Percentiles rank a stretch among this genome's conserved stretches.
phyloP scores from a whole-genome alignment of 2,888 invertebrate genomes.

The Brenthis daphne region DNA sequence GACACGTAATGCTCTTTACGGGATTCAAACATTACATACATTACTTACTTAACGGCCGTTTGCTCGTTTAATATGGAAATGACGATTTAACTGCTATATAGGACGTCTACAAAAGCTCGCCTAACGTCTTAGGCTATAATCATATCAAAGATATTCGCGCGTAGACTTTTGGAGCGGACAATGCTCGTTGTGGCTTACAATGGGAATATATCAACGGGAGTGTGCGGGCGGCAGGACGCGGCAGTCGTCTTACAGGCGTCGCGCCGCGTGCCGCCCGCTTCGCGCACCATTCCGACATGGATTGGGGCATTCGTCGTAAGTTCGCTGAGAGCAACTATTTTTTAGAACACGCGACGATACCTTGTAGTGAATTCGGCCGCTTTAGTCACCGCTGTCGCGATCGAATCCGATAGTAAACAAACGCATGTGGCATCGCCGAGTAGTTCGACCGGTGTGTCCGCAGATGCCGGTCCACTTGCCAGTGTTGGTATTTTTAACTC shows the following conservation, averaged over 20 bases:
- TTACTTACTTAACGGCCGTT: too few relatives aligned
- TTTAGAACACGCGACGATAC: slow-evolving; percentile 43
- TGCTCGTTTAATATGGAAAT: not conserved
- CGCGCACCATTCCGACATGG: slow-evolving; percentile 66
- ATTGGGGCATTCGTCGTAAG: slow-evolving; percentile 82
- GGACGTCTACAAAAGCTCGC: not conserved
- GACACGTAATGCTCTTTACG: too few relatives aligned
- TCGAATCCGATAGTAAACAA: slow-evolving; percentile 77
- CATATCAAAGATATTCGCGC: slow-evolving; percentile 33
- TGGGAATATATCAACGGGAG: slow-evolving; percentile 58
- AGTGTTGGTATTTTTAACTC: slow-evolving; percentile 79
- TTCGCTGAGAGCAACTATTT: slow-evolving; percentile 53
- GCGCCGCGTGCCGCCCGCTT: slow-evolving; percentile 67
- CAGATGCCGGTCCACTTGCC: slow-evolving; percentile 75
- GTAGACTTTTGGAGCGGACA: slow-evolving; percentile 52
- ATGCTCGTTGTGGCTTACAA: slow-evolving; percentile 59
- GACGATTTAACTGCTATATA: slow-evolving; percentile 1
- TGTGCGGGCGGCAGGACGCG: slow-evolving; percentile 72
- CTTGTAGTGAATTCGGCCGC: slow-evolving; percentile 40
- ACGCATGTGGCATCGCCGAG: slow-evolving; percentile 74
- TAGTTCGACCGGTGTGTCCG: slow-evolving; percentile 78
- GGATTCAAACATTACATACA: too few relatives aligned
- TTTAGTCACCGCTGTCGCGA: slow-evolving; percentile 51
- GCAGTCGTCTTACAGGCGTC: slow-evolving; percentile 75
- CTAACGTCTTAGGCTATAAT: slow-evolving; percentile 17